Conservation (phyloP, 1,140 invertebrate species). For the Lysiphlebus fabarum region DNA sequence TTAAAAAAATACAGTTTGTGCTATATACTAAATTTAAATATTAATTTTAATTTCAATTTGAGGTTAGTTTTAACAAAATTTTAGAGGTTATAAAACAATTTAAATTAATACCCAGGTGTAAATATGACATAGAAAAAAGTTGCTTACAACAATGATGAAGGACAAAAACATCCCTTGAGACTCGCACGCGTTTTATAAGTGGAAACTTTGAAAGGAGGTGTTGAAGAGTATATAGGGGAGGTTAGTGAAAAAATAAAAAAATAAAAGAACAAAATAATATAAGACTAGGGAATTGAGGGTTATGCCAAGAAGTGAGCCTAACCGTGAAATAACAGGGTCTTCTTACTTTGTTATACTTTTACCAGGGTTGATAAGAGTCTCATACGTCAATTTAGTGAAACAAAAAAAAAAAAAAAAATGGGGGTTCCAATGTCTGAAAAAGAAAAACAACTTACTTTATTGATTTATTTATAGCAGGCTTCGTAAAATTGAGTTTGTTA, state of each 20-base stretch:
- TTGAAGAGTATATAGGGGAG: background rate
- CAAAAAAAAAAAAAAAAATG: slow-evolving; percentile 25
- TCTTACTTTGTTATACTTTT: slow-evolving; percentile 15
- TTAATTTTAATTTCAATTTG: too few relatives aligned
- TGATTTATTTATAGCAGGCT: slow-evolving; percentile 52
- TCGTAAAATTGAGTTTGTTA: too few relatives aligned
- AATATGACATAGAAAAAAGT: background rate
- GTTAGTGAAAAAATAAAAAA: slow-evolving; percentile 19
- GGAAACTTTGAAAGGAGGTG: background rate
- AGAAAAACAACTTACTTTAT: slow-evolving; percentile 25
- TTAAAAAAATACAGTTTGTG: too few relatives aligned
- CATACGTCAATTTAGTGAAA: slow-evolving; percentile 48
- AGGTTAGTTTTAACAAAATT: too few relatives aligned
- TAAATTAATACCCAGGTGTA: background rate
- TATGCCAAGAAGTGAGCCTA: slow-evolving; percentile 36
- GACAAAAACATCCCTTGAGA: slow-evolving; percentile 5
- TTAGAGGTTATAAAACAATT: too few relatives aligned
- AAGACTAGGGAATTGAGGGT: slow-evolving; percentile 29
- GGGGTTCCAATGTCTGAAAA: too few relatives aligned
- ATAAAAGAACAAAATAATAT: slow-evolving; percentile 28
- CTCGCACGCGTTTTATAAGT: slow-evolving; percentile 2
- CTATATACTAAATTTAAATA: too few relatives aligned
- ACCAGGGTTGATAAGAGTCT: slow-evolving; percentile 38
- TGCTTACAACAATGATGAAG: slow-evolving; percentile 8
- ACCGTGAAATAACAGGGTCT: slow-evolving; percentile 55